Evolutionary conservation across 2,797 vertebrate genomes (phyloP), one percentile per base, ranked within the genome.

Genomic region (Syngnathus rostellatus): DNA sequence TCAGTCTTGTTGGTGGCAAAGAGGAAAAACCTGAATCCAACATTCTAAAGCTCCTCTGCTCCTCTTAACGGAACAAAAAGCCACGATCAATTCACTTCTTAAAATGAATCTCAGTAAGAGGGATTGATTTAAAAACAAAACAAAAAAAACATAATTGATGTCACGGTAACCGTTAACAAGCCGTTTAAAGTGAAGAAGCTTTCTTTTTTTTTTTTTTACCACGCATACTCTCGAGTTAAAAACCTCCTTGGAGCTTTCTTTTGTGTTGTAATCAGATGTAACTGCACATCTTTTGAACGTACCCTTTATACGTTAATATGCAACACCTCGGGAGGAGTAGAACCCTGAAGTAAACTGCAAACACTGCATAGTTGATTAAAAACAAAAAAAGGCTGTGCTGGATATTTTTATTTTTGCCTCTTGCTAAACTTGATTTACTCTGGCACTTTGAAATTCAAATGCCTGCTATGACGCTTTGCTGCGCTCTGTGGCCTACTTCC

Each of bases 51-150:
- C 70, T 31, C 31, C 69, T 48, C 69, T 62, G 70, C 61, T 69
- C 59, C 63, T 70, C 63, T 72, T 8, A 64, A 62, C 21, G 53
- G 78, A 79, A 85, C 68, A 82, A 81, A 81, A 79, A 66, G 63
- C 64, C 17, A 0, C 31, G 73, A 87, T 88, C 82, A 72, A 84
- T 89, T 62, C 68, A 71, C 51, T 72, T 73, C 77, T 73, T 79
- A 41, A 70, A 74, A 86, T 77, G 59, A 80, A 80, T 78, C 48
- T 54, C 70, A 74, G 71, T 58, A 70, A 77, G 69, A 71, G 59
- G 63, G 76, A 88, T 87, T 76, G 83, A 88, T 87, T 72, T 72
- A 70, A 81, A 85, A 41, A 76, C 68, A 68, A 71, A 80, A 85
- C 38, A 31, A 31, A 3, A 85, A 58, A 68, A 71, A 73, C 77